These are phyloP conservation scores for Odontamblyopus rebecca DNA, from an alignment of 2,797 vertebrate genomes.

Conservation along the genomic window DNA sequence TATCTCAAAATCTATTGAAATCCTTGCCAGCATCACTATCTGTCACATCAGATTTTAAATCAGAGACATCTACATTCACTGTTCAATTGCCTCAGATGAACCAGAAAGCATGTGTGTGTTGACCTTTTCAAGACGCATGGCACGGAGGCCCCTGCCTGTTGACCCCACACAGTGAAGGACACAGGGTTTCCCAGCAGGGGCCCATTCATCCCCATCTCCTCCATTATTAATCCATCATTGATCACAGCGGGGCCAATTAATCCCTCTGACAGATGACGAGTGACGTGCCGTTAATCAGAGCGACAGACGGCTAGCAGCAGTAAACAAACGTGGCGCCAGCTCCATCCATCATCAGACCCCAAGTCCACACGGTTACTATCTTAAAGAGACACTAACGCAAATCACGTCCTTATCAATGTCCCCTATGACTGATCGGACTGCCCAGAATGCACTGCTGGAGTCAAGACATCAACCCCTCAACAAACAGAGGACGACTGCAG, in stretches of 20 bases:
- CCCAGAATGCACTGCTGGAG: not conserved
- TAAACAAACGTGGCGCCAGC: slow-evolving; percentile 15
- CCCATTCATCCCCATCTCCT: slow-evolving; percentile 6
- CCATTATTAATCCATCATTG: slow-evolving; percentile 21
- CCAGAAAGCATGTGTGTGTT: not conserved
- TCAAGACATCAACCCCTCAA: not conserved
- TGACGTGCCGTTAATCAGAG: slow-evolving; percentile 14
- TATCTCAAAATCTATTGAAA: not conserved
- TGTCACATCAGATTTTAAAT: not conserved
- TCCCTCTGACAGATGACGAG: slow-evolving; percentile 18
- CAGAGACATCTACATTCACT: not conserved
- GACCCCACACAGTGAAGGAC: slow-evolving; percentile 12
- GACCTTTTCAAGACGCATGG: slow-evolving; percentile 4
- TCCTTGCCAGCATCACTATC: not conserved
- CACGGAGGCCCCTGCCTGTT: not conserved
- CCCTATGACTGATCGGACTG: not conserved
- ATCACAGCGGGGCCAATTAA: slow-evolving; percentile 23
- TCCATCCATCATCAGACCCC: slow-evolving; percentile 10
- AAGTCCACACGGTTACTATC: not conserved
- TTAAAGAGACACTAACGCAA: slow-evolving; percentile 12
- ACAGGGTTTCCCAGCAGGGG: slow-evolving; percentile 10
- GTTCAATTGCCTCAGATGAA: slow-evolving; percentile 3
- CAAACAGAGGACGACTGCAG: not conserved
- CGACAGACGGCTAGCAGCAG: slow-evolving; percentile 7
- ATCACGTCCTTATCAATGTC: not conserved